Evolutionary conservation across 2,797 vertebrate genomes (phyloP).

Genomic region (Cyprinella venusta): DNA sequence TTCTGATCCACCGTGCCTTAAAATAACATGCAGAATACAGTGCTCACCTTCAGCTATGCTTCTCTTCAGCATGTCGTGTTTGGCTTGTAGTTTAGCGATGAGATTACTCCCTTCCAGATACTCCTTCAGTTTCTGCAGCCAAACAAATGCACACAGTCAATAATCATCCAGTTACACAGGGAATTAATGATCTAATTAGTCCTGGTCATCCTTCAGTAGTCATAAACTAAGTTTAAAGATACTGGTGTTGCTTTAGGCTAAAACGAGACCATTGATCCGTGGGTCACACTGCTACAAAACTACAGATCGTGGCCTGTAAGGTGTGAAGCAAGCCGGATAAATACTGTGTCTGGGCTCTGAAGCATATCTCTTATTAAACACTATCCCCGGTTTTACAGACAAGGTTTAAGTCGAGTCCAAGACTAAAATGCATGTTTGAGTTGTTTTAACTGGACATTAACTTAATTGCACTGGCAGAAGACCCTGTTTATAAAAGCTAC

Average conservation of each 20-base stretch:
- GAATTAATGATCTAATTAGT: slow-evolving; percentile 49
- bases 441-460: no score
- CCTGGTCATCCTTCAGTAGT: slow-evolving; percentile 30
- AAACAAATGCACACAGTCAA: slow-evolving; percentile 46
- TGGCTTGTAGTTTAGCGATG: slow-evolving; percentile 89
- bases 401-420: no score
- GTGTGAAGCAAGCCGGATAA: not conserved
- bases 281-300: slow-evolving; percentile 9
- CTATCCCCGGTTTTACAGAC: no score
- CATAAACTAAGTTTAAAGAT: slow-evolving; percentile 45
- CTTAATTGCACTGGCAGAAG: no score
- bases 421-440: no score
- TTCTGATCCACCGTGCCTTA: no score
- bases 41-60: slow-evolving; percentile 83
- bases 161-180: slow-evolving; percentile 45
- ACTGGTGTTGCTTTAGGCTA: slow-evolving; percentile 13
- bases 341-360: not conserved
- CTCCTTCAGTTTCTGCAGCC: slow-evolving; percentile 85
- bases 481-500: no score
- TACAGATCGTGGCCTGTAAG: not conserved
- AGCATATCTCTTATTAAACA: not conserved
- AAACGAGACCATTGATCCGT: not conserved
- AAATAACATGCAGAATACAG: not conserved
- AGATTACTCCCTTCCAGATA: slow-evolving; percentile 87
- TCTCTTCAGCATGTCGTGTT: slow-evolving; percentile 87